phyloP scores from a whole-genome alignment of 2,797 vertebrate species.

The Lithobates sylvaticus region DNA sequence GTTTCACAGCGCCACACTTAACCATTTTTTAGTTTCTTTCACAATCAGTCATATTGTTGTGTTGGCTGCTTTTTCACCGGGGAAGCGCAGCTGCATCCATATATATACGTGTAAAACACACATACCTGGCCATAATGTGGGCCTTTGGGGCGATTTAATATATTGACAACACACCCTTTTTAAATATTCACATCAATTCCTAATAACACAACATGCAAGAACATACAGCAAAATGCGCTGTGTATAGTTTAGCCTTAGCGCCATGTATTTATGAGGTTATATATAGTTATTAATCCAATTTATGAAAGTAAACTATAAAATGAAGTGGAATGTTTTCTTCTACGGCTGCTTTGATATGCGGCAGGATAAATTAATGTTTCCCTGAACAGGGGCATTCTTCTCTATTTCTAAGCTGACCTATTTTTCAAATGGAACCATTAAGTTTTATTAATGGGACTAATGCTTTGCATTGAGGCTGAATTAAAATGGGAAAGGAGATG shows the following conservation, averaged over 20 bases:
- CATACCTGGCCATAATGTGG: background rate
- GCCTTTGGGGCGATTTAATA: background rate
- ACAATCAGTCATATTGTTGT: no score
- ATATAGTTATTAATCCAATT: background rate
- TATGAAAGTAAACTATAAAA: conserved; percentile 52
- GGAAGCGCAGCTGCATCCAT: no score
- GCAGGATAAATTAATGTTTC: conserved; percentile 26
- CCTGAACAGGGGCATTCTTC: conserved; percentile 62
- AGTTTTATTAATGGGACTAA: conserved; percentile 92
- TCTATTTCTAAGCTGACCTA: conserved; percentile 76
- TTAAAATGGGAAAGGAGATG: conserved; percentile 90
- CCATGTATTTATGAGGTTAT: conserved; percentile 1
- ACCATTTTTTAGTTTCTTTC: no score
- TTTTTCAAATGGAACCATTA: conserved; percentile 87
- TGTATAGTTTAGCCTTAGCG: background rate
- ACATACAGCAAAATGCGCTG: background rate
- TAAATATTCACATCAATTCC: background rate
- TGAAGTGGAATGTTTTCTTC: conserved; percentile 33
- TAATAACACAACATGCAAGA: background rate
- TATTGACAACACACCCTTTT: background rate
- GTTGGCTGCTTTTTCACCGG: no score
- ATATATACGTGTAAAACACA: no score
- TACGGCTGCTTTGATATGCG: conserved; percentile 20
- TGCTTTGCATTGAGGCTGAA: conserved; percentile 93
- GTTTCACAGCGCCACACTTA: no score